Base-by-base conservation (phyloP, 1,140 invertebrate genomes). In the Argopecten irradians region DNA sequence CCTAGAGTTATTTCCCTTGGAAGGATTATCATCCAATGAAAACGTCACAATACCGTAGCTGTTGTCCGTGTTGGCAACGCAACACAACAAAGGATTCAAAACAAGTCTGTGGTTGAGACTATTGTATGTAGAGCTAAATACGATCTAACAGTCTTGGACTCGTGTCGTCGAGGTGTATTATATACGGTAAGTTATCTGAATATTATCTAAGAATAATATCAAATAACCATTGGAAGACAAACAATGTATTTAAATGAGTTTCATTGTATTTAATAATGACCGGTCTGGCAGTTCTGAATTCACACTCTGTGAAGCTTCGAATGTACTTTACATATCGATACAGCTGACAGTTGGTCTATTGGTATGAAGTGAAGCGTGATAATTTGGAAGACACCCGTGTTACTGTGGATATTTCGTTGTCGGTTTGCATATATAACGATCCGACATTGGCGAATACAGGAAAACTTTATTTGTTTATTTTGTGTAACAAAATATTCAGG, bases 61-160 rank as follows among this genome's bases (percentile, higher is more conserved):
- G 55, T 71, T 71, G n/a, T 71, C 55, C n/a, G 55, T 28, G 55
- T 71, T 71, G 55, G 55, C 55, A 71, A 71, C 55, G 55, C n/a
- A 71, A 71, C 55, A 71, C 22, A n/a, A 71, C 55, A 71, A 71
- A 28, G 55, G 1, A 71, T 71, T 71, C 55, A 71, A 71, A 71
- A 71, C 55, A 71, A 28, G 36, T 28, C 22, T n/a, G 22, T n/a
- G 1, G 55, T 71, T 46, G 22, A 19, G 55, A 3, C n/a, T 71
- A 71, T 71, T 71, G 55, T 16, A 71, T 71, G 55, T 28, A 3
- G 28, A n/a, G n/a, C 55, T 71, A 71, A 71, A 71, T 71, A n/a
- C 55, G 22, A 28, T 71, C 55, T 71, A 71, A 71, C 55, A 71
- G 55, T n/a, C 55, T 7, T n/a, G 28, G 22, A 71, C 55, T 28